Base-by-base conservation (phyloP, 2,888 invertebrate genomes). In the Drosophila atripex region DNA sequence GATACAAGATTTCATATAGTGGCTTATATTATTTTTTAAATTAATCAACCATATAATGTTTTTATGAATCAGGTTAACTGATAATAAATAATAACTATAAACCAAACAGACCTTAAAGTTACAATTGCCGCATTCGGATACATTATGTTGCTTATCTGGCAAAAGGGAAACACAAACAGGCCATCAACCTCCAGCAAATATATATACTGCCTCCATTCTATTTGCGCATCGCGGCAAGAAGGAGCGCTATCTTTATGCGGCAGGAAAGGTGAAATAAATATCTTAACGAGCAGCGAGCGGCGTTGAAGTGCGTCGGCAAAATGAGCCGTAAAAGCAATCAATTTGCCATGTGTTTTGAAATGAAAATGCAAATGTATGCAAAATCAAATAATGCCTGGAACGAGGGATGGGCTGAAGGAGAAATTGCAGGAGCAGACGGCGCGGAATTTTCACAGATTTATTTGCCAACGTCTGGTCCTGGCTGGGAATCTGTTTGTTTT, bases 261-360 rank as follows among this genome's bases (percentile, higher is more conserved):
- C 59, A 28, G 52, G 45, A 59, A 61, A 69, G 68, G 54, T 78
- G 70, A 77, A 70, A 77, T 77, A 76, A 72, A 76, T 74, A 66
- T 71, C 60, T 76, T 80, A 80, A 86, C 80, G 80, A 86, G 84
- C 78, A 35, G 57, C 63, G 59, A 66, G 45, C 58, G 58, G 49
- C 61, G 46, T 32, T 71, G 30, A 51, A 57, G 65, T 65, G 54
- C 54, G 78, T 70, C 66, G 60, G 70, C 78, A 88, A 84, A 84
- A 88, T 88, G 88, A 88, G 83, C 88, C 86, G 80, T 88, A 78
- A 83, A 75, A 88, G 83, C 78, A 88, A 84, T 84, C 83, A 88
- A 86, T 86, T 86, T 77, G 71, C 66, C 83, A 86, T 87, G 83
- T 82, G 86, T 79, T 82, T 74, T 78, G 79, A 66, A 80, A 86